A percentile compares a stretch with the other conserved stretches of the same genome.
Conservation (phyloP, 2,888 invertebrate genomes). For the Deroplatys truncata region DNA sequence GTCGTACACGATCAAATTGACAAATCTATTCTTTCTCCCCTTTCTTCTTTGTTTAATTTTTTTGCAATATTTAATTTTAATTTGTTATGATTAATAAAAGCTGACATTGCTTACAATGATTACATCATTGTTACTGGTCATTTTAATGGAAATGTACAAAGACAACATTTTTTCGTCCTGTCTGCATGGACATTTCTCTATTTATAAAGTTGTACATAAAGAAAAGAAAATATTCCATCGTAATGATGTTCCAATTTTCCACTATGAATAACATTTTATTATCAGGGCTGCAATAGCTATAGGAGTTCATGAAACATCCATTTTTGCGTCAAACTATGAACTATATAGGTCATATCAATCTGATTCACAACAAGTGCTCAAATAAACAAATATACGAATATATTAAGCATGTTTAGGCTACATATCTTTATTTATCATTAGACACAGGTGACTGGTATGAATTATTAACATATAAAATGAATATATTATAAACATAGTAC, state of each 20-base stretch:
- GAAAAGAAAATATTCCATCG: neutral
- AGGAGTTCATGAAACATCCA: neutral
- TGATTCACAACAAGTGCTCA: constrained; percentile 18
- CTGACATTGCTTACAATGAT: neutral
- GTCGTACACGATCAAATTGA: neutral
- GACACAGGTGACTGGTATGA: neutral
- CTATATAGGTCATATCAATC: constrained; percentile 2
- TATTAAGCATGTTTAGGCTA: constrained; percentile 3
- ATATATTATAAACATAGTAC: neutral
- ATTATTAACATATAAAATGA: neutral
- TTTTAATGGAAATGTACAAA: neutral
- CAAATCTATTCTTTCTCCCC: neutral
- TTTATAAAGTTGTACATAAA: neutral
- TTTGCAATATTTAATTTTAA: neutral
- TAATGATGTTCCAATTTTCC: neutral
- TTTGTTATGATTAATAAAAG: neutral
- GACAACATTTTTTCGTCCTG: neutral
- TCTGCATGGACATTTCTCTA: neutral
- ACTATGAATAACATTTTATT: neutral
- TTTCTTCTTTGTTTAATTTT: neutral
- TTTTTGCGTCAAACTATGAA: constrained; percentile 1
- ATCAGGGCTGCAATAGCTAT: neutral
- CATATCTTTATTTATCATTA: neutral
- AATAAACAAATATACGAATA: neutral
- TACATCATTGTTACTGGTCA: neutral